Conservation (phyloP, 2,797 vertebrate genomes). For the Lerista edwardsae region DNA sequence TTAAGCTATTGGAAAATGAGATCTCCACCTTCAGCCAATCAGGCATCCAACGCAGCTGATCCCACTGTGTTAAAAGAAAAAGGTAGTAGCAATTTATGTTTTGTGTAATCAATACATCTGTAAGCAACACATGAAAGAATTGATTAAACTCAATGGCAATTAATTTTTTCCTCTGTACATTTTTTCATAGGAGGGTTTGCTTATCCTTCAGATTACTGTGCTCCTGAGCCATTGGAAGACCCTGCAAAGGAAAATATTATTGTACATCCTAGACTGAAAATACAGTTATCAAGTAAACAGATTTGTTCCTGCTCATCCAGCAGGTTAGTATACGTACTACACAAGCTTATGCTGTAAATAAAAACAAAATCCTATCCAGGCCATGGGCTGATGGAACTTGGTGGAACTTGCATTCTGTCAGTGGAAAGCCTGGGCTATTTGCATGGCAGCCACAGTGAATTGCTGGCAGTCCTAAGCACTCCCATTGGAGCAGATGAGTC, state of each 20-base stretch:
- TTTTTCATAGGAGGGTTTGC: not conserved
- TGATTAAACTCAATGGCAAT: slow-evolving; percentile 25
- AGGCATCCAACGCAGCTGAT: not conserved
- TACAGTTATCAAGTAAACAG: not conserved
- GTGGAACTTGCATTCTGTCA: too few relatives aligned
- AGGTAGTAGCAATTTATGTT: slow-evolving; percentile 4
- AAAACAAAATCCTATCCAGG: not conserved
- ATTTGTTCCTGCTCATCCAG: slow-evolving; percentile 10
- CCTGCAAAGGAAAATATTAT: not conserved
- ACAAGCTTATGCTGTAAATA: not conserved
- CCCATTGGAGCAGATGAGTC: too few relatives aligned
- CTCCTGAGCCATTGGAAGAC: slow-evolving; percentile 8
- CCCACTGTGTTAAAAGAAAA: not conserved
- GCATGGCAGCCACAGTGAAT: too few relatives aligned
- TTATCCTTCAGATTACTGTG: not conserved
- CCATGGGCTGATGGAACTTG: too few relatives aligned
- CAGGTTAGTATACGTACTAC: slow-evolving; percentile 14
- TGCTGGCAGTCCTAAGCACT: too few relatives aligned
- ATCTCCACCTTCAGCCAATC: slow-evolving; percentile 11
- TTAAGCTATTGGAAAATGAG: slow-evolving; percentile 37
- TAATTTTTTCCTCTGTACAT: not conserved
- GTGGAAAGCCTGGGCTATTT: too few relatives aligned
- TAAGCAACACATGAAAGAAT: not conserved
- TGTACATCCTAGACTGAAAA: slow-evolving; percentile 37
- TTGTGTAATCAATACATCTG: too few relatives aligned